phyloP scores from a whole-genome alignment of 2,113 vertebrate genomes.

The Carollia perspicillata region DNA sequence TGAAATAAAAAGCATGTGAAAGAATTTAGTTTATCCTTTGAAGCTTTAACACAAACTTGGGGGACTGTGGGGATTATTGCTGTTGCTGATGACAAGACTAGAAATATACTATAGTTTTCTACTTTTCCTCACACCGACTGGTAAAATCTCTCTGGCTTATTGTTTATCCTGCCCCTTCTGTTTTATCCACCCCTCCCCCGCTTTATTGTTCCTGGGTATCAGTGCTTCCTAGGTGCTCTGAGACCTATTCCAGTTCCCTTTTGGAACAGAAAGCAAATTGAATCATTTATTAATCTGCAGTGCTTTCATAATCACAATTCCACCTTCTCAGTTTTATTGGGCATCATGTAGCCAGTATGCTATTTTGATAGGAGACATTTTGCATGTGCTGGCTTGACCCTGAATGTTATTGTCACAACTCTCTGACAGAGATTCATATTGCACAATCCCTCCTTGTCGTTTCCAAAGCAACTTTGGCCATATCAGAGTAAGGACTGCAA shows the following conservation, averaged over 20 bases:
- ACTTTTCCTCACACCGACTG: slow-evolving; percentile 9
- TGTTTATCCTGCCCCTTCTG: not conserved
- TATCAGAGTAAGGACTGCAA: not conserved
- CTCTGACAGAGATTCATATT: slow-evolving; percentile 37
- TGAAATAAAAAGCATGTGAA: not conserved
- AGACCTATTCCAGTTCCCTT: not conserved
- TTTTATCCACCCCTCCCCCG: not conserved
- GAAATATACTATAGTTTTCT: slow-evolving; percentile 13
- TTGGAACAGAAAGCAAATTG: slow-evolving; percentile 11
- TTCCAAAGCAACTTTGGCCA: slow-evolving; percentile 30
- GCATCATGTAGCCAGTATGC: not conserved
- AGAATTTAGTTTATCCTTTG: slow-evolving; percentile 19
- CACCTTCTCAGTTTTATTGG: not conserved
- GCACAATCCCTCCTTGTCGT: not conserved
- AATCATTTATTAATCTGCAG: slow-evolving; percentile 4
- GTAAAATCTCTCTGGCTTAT: slow-evolving; percentile 19
- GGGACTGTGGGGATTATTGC: not conserved
- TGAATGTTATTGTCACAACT: not conserved
- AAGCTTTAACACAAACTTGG: slow-evolving; percentile 49
- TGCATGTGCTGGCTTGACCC: not conserved
- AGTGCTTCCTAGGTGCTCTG: not conserved
- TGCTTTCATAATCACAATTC: not conserved
- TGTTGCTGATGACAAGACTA: slow-evolving; percentile 27
- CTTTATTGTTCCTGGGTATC: not conserved
- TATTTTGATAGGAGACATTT: slow-evolving; percentile 46